Evolutionary conservation across 1,140 invertebrate species (phyloP).

Genomic region (Drosophila dunni): DNA sequence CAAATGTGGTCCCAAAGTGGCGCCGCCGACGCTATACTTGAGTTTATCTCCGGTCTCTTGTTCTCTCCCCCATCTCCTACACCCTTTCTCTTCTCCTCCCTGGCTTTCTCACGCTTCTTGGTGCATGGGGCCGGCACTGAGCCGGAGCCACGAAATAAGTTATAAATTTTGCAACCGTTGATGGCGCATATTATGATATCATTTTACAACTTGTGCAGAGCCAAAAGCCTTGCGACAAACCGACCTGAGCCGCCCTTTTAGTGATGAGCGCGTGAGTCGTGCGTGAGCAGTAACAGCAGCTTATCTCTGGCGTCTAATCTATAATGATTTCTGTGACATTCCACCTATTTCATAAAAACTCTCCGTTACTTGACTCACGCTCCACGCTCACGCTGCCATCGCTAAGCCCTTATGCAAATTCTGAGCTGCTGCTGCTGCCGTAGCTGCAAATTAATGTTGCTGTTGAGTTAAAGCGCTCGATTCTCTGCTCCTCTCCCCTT

Average conservation of each 20-base stretch:
- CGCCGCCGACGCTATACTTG: conserved; percentile 71
- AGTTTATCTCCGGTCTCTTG: conserved; percentile 17
- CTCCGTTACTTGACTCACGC: conserved; percentile 4
- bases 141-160: conserved; percentile 67
- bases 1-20: conserved; percentile 58
- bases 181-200: conserved; percentile 83
- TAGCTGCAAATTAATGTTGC: conserved; percentile 80
- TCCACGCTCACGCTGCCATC: conserved; percentile 26
- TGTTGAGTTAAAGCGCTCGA: conserved; percentile 79
- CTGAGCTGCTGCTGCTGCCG: conserved; percentile 55
- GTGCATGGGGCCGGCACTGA: conserved; percentile 9
- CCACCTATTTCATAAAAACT: not conserved
- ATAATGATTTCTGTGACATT: not conserved
- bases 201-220: conserved; percentile 81
- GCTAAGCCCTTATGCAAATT: conserved; percentile 67
- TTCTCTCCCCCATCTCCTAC: not conserved
- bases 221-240: conserved; percentile 37
- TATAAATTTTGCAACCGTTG: conserved; percentile 83
- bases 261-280: conserved; percentile 44
- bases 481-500: conserved; percentile 30
- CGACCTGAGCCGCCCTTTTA: conserved; percentile 33
- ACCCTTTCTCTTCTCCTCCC: not conserved
- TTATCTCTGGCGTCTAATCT: not conserved
- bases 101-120: conserved; percentile 29
- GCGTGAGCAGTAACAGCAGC: not conserved